phyloP scores from a whole-genome alignment of 2,888 invertebrate genomes.

The Chironomus riparius region DNA sequence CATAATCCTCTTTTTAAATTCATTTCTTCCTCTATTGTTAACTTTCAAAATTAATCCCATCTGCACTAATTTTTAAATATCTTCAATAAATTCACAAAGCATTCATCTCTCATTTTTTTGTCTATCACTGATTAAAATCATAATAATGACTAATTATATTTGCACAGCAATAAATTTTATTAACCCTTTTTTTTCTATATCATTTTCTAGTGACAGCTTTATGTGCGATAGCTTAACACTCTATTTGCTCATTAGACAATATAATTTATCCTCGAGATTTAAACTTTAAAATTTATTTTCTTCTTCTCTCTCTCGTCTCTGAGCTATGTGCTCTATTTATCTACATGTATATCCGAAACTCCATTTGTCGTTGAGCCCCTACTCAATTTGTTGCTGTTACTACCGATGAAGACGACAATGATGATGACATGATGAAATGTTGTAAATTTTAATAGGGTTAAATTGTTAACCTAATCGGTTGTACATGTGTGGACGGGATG shows the following conservation, averaged over 20 bases:
- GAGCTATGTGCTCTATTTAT: neutral
- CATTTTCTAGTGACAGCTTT: neutral
- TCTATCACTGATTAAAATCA: neutral
- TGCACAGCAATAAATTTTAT: slow-evolving; percentile 26
- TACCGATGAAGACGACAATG: neutral
- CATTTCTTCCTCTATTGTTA: neutral
- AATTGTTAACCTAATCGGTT: slow-evolving; percentile 22
- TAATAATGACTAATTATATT: slow-evolving; percentile 27
- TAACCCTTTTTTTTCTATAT: slow-evolving; percentile 18
- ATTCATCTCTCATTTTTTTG: neutral
- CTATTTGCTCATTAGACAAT: slow-evolving; percentile 27
- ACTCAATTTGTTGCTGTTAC: no score
- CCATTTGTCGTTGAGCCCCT: no score
- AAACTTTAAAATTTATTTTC: slow-evolving; percentile 24
- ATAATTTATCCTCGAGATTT: slow-evolving; percentile 27
- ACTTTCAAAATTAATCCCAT: no score
- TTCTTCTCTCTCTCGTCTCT: neutral
- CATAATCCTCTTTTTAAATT: neutral
- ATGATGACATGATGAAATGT: slow-evolving; percentile 8
- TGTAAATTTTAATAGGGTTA: slow-evolving; percentile 26
- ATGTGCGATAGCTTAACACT: neutral
- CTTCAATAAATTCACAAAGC: neutral
- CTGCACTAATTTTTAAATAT: no score
- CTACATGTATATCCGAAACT: neutral
- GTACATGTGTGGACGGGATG: neutral